Evolutionary conservation across 2,113 vertebrate species (phyloP).

Genomic region (Ondatra zibethicus): DNA sequence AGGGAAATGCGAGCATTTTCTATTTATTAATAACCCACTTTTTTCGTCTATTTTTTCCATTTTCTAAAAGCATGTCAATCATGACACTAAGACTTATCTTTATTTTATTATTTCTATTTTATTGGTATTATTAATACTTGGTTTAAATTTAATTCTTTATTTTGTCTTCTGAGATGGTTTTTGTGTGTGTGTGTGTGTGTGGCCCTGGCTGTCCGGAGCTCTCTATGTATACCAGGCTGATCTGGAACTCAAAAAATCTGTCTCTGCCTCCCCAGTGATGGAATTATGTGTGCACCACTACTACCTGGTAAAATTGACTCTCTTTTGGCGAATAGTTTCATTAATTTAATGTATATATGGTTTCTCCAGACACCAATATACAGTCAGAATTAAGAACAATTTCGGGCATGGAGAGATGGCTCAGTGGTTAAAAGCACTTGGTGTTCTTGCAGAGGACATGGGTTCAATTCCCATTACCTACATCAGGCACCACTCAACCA

Average conservation of each 20-base stretch:
- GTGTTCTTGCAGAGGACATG: not conserved
- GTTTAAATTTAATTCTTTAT: not conserved
- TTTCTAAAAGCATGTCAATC: not conserved
- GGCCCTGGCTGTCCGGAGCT: not conserved
- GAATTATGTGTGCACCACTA: not conserved
- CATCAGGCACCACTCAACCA: not conserved
- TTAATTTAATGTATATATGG: not conserved
- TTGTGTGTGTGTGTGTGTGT: not conserved
- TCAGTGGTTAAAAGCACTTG: not conserved
- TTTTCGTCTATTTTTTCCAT: not conserved
- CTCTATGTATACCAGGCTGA: not conserved
- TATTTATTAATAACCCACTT: conserved; percentile 2
- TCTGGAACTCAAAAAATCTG: not conserved
- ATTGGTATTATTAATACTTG: not conserved
- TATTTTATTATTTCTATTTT: not conserved
- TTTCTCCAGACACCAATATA: not conserved
- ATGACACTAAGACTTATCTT: not conserved
- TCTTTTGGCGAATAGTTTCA: not conserved
- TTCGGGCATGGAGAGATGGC: not conserved
- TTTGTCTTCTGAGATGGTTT: not conserved
- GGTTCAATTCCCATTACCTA: not conserved
- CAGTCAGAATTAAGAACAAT: not conserved
- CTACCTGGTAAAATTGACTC: not conserved
- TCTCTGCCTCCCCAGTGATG: not conserved
- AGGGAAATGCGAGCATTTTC: conserved; percentile 28